phyloP scores from a whole-genome alignment of 2,797 vertebrate species.

The Enteromius anoplus region DNA sequence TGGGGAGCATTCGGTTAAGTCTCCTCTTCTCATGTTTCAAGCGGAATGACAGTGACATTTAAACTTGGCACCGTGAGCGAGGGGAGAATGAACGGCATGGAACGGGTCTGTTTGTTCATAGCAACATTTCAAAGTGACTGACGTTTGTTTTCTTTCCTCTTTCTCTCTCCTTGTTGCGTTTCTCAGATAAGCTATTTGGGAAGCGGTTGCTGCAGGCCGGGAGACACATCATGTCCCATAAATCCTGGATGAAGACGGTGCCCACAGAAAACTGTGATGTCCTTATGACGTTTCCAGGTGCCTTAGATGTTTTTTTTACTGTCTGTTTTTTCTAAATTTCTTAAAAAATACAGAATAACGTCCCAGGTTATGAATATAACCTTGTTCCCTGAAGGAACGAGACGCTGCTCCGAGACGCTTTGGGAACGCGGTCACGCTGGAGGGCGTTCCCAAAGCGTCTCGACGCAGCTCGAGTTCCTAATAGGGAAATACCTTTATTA shows the following conservation, averaged over 20 bases:
- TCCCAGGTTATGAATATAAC: too few relatives aligned
- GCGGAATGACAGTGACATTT: slow-evolving; percentile 70
- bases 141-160: not conserved
- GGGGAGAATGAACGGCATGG: slow-evolving; percentile 34
- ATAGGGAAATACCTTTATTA: slow-evolving; percentile 1
- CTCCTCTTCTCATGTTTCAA: slow-evolving; percentile 67
- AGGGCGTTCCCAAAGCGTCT: too few relatives aligned
- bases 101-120: slow-evolving; percentile 41
- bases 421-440: too few relatives aligned
- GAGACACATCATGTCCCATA: slow-evolving; percentile 97
- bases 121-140: slow-evolving; percentile 55
- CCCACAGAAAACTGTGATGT: slow-evolving; percentile 98
- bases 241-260: slow-evolving; percentile 99
- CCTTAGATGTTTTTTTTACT: slow-evolving; percentile 17
- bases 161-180: not conserved
- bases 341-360: not conserved
- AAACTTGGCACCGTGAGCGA: slow-evolving; percentile 60
- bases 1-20: slow-evolving; percentile 57
- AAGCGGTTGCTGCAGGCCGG: slow-evolving; percentile 94
- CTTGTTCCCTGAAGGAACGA: too few relatives aligned
- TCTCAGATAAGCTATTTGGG: slow-evolving; percentile 92
- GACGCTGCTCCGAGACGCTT: too few relatives aligned
- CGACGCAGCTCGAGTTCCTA: too few relatives aligned
- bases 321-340: not conserved
- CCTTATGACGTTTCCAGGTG: slow-evolving; percentile 96